A percentile compares a stretch with the other conserved stretches of the same genome.
phyloP scores from a whole-genome alignment of 2,888 invertebrate species.

The Apocheima hispidaria region DNA sequence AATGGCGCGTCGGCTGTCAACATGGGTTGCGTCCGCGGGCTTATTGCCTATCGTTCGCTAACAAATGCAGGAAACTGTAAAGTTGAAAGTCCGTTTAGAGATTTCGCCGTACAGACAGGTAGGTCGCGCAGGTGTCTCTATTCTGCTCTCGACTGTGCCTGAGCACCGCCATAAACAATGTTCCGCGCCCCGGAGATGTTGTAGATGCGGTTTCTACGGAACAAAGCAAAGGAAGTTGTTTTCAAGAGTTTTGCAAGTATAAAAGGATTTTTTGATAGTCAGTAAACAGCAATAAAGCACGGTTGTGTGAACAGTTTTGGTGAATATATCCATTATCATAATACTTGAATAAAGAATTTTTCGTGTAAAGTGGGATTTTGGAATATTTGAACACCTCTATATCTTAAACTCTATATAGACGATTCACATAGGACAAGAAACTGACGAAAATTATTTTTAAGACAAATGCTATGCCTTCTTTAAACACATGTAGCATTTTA shows the following conservation, averaged over 20 bases:
- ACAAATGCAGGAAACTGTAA: constrained; percentile 85
- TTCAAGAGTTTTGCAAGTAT: constrained; percentile 68
- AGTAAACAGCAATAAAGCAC: constrained; percentile 47
- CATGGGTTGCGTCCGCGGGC: constrained; percentile 62
- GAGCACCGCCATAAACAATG: constrained; percentile 29
- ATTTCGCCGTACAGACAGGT: constrained; percentile 82
- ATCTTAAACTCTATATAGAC: too few species aligned
- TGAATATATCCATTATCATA: constrained; percentile 45
- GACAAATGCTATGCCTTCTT: too few species aligned
- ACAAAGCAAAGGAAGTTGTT: constrained; percentile 81
- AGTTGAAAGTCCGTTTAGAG: constrained; percentile 79
- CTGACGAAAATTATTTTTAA: too few species aligned
- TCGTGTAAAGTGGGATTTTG: constrained; percentile 38
- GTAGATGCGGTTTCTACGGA: constrained; percentile 61
- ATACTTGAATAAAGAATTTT: constrained; percentile 38
- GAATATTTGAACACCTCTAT: constrained; percentile 3
- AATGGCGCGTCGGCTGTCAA: constrained; percentile 73
- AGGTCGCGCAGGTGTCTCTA: constrained; percentile 80
- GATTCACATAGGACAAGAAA: not conserved
- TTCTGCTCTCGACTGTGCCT: constrained; percentile 18
- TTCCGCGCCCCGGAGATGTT: constrained; percentile 27
- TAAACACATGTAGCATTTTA: too few species aligned
- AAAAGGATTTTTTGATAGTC: constrained; percentile 64
- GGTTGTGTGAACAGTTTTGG: constrained; percentile 37
- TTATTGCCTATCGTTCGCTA: constrained; percentile 80